phyloP scores from a whole-genome alignment of 2,888 invertebrate species.

The Drymonia ruficornis region DNA sequence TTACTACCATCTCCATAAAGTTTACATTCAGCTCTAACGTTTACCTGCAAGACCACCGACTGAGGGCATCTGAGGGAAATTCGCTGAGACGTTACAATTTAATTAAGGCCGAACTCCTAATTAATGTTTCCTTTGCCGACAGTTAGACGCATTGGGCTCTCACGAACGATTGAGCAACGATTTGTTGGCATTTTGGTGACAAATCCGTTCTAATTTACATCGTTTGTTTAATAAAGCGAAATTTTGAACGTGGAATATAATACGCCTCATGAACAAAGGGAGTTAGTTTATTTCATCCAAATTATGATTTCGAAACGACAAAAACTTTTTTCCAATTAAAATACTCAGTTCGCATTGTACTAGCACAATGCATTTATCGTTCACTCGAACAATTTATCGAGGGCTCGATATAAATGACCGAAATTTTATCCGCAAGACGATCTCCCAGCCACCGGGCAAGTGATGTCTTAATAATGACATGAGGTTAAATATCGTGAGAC shows the following conservation, averaged over 20 bases:
- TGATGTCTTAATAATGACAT: conserved; percentile 83
- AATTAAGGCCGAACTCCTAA: conserved; percentile 70
- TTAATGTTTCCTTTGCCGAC: conserved; percentile 58
- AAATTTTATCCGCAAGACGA: conserved; percentile 67
- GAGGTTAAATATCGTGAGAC: conserved; percentile 78
- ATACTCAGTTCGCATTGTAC: conserved; percentile 38
- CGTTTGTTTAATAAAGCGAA: conserved; percentile 24
- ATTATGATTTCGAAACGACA: background rate
- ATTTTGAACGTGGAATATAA: background rate
- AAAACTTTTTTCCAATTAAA: conserved; percentile 33
- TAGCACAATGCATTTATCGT: conserved; percentile 39
- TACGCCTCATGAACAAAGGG: background rate
- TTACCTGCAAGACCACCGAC: conserved; percentile 68
- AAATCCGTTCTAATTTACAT: conserved; percentile 23
- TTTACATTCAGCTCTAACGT: conserved; percentile 48
- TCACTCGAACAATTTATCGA: conserved; percentile 56
- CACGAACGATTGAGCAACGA: conserved; percentile 56
- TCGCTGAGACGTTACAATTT: conserved; percentile 82
- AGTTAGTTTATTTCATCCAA: background rate
- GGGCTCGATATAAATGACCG: conserved; percentile 67
- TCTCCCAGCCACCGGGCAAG: conserved; percentile 81
- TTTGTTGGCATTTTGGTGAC: conserved; percentile 50
- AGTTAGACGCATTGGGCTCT: conserved; percentile 41
- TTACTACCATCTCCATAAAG: conserved; percentile 58
- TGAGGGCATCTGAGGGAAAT: conserved; percentile 55